Percentiles rank a stretch among this genome's conserved stretches.
Evolutionary conservation across 1,140 invertebrate species (phyloP).

Genomic region (Sinonovacula constricta): DNA sequence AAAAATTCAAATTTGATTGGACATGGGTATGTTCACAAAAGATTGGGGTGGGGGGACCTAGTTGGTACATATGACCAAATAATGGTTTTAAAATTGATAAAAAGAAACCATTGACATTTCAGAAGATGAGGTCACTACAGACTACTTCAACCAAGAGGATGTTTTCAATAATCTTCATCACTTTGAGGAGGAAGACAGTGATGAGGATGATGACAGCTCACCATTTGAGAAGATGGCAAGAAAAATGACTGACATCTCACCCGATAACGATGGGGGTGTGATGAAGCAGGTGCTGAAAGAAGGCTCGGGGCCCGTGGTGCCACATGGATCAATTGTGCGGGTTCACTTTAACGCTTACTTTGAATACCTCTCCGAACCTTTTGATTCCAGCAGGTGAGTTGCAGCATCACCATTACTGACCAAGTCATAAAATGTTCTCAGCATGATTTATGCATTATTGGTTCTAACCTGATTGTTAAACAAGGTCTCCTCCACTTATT

Average conservation of each 20-base stretch:
- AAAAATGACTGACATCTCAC: slow-evolving; percentile 59
- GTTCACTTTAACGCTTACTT: slow-evolving; percentile 86
- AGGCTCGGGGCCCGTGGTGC: slow-evolving; percentile 54
- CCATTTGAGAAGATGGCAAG: slow-evolving; percentile 47
- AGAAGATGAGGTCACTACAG: slow-evolving; percentile 5
- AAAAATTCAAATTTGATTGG: neutral
- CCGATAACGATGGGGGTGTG: slow-evolving; percentile 53
- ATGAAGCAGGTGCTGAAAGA: slow-evolving; percentile 55
- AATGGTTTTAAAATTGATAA: neutral
- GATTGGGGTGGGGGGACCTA: neutral
- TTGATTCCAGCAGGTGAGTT: slow-evolving; percentile 83
- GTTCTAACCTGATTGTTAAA: too few species aligned
- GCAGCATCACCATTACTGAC: too few species aligned
- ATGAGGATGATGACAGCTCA: slow-evolving; percentile 44
- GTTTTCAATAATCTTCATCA: slow-evolving; percentile 40
- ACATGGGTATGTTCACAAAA: neutral
- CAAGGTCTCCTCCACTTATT: too few species aligned
- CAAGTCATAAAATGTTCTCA: too few species aligned
- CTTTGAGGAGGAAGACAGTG: slow-evolving; percentile 1
- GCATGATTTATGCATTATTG: too few species aligned
- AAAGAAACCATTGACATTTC: neutral
- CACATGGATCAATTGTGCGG: slow-evolving; percentile 49
- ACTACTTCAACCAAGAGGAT: slow-evolving; percentile 39
- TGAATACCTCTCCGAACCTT: slow-evolving; percentile 85
- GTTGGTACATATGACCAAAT: neutral